These are phyloP conservation scores for Drosophila busckii DNA, from an alignment of 1,140 invertebrate genomes.

Conservation along the genomic window DNA sequence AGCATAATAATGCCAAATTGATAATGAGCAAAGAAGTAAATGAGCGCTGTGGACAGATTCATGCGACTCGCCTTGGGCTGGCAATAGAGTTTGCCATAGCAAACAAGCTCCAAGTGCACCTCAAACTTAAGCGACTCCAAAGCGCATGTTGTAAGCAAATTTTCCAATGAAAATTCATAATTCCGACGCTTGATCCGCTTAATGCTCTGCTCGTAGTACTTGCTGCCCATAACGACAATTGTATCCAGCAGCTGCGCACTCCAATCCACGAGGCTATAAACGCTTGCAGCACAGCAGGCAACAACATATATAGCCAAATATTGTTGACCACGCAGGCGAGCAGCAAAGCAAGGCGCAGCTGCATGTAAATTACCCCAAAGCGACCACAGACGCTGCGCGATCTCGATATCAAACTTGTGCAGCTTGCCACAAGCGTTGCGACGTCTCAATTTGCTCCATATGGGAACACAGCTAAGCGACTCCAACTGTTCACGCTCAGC, in stretches of 20 bases:
- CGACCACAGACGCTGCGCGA: conserved; percentile 81
- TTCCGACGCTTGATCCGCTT: conserved; percentile 79
- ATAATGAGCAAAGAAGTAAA: conserved; percentile 81
- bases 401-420: conserved; percentile 83
- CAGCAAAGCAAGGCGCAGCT: conserved; percentile 77
- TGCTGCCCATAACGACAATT: conserved; percentile 80
- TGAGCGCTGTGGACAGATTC: conserved; percentile 81
- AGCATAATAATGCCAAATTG: conserved; percentile 80
- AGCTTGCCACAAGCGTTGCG: no score
- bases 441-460: no score
- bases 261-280: conserved; percentile 81
- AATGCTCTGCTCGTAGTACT: conserved; percentile 80
- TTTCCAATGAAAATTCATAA: conserved; percentile 80
- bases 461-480: no score
- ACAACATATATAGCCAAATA: conserved; percentile 80
- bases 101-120: conserved; percentile 80
- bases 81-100: conserved; percentile 82
- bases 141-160: conserved; percentile 73
- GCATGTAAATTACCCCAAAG: conserved; percentile 81
- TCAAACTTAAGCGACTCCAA: conserved; percentile 81
- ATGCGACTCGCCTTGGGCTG: conserved; percentile 79
- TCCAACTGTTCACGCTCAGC: no score
- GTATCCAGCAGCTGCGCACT: conserved; percentile 81
- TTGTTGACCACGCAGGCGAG: conserved; percentile 79
- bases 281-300: conserved; percentile 80